phyloP scores from a whole-genome alignment of 2,113 vertebrate genomes.

The Nannospalax galili region DNA sequence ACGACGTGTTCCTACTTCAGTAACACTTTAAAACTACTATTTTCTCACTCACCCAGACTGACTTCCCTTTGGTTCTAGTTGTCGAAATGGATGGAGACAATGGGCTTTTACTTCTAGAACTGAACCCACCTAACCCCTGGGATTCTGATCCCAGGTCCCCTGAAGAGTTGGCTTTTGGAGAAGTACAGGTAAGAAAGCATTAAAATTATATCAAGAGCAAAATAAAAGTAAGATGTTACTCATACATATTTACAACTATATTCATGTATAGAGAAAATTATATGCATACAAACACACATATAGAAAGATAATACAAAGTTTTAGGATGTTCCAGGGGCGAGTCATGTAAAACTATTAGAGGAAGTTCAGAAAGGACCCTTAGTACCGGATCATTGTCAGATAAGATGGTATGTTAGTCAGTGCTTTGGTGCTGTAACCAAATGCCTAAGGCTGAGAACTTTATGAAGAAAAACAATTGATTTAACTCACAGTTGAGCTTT shows the following conservation, averaged over 20 bases:
- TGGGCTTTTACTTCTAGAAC: conserved; percentile 84
- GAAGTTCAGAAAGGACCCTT: background rate
- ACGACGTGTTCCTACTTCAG: background rate
- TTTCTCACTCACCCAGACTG: background rate
- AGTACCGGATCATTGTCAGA: background rate
- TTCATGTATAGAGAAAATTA: background rate
- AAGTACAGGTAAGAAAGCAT: conserved; percentile 85
- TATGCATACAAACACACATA: background rate
- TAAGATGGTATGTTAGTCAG: background rate
- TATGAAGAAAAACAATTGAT: background rate
- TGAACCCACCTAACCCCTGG: conserved; percentile 89
- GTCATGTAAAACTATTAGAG: background rate
- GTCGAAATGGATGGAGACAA: conserved; percentile 81
- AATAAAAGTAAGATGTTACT: background rate
- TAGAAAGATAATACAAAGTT: background rate
- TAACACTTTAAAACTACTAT: background rate
- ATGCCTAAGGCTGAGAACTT: background rate
- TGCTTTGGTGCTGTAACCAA: background rate
- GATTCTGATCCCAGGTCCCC: conserved; percentile 81
- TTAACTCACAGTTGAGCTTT: background rate
- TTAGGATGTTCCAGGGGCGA: background rate
- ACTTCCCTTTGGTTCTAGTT: conserved; percentile 81
- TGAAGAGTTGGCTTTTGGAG: conserved; percentile 84
- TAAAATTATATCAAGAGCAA: background rate
- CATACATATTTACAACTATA: background rate